Evolutionary conservation across 1,140 invertebrate species (phyloP), one percentile per base, ranked within the genome.

Genomic region (Lordiphosa stackelbergi): DNA sequence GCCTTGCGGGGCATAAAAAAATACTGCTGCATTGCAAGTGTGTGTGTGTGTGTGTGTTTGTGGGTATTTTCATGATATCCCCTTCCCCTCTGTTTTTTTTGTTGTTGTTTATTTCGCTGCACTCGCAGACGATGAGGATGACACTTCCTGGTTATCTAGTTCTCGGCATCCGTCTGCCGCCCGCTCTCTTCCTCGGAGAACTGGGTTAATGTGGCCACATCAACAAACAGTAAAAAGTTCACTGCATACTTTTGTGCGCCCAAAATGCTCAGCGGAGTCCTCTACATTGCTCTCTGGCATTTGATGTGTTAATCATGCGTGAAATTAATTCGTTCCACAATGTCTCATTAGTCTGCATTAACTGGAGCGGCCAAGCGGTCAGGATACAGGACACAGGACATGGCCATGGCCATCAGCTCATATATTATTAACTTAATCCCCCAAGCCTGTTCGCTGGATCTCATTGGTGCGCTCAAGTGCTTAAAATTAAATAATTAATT

Each of bases 271-370:
- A 19, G 0, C 12, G 38, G 36, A 12, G 12, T 40, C 9, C 40
- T 41, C 8, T 8, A 42, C 13, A 31, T 8, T 31, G 60, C 45
- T 53, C 56, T 70, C 37, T 77, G 63, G 54, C 72, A 77, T 83
- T 81, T 83, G 69, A 85, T 85, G 81, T 83, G 81, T 85, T 85
- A 85, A 85, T 85, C 81, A 85, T 85, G 81, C 81, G 83, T 85
- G 83, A 85, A 85, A 85, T 85, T 85, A 85, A 85, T 85, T 85
- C 81, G 81, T 81, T 85, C 75, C 81, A 85, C 81, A 85, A 73
- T 85, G 83, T 81, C 81, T 85, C 81, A 85, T 85, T 85, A 85
- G 77, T 83, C 77, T 83, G 77, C 65, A 83, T 83, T 83, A 83
- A 83, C 58, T 69, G 72, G 48, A 69, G 68, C 63, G 69, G 46